Percentiles rank a stretch among this genome's conserved stretches.
phyloP scores from a whole-genome alignment of 2,113 vertebrate species.

The Empidonax traillii region DNA sequence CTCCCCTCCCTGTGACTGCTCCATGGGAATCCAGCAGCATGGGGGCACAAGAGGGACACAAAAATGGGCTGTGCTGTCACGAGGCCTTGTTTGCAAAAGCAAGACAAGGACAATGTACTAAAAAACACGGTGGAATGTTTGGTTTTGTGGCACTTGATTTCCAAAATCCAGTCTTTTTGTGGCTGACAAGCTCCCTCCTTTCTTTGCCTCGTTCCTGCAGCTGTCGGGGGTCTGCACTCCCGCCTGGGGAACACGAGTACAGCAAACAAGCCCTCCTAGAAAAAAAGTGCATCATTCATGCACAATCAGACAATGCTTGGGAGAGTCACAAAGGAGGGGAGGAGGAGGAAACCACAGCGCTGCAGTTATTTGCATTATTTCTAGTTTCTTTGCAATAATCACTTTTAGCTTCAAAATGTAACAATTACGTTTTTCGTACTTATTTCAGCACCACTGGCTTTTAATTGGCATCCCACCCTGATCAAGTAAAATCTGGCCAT shows the following conservation, averaged over 20 bases:
- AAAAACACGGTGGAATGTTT: neutral
- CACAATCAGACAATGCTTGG: neutral
- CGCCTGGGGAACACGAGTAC: slow-evolving; percentile 45
- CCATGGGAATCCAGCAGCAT: neutral
- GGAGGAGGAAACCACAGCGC: neutral
- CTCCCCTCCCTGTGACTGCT: neutral
- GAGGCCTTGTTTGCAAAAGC: neutral
- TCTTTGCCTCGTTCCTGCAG: slow-evolving; percentile 21
- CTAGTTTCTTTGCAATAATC: neutral
- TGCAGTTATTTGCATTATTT: neutral
- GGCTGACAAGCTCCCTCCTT: neutral
- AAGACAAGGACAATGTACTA: slow-evolving; percentile 9
- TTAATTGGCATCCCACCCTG: neutral
- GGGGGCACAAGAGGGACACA: neutral
- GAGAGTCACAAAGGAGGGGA: slow-evolving; percentile 6
- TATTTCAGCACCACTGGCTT: neutral
- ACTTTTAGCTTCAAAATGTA: neutral
- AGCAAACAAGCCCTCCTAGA: neutral
- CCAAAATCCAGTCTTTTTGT: slow-evolving; percentile 37
- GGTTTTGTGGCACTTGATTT: slow-evolving; percentile 13
- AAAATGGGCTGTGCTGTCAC: neutral
- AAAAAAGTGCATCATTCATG: slow-evolving; percentile 24
- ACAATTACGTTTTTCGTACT: accelerated
- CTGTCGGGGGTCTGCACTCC: slow-evolving; percentile 39
- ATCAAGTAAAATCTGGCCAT: neutral